A percentile compares a stretch with the other conserved stretches of the same genome.
These are phyloP conservation scores for Synanceia verrucosa DNA, from an alignment of 2,797 vertebrate genomes.

Conservation along the genomic window DNA sequence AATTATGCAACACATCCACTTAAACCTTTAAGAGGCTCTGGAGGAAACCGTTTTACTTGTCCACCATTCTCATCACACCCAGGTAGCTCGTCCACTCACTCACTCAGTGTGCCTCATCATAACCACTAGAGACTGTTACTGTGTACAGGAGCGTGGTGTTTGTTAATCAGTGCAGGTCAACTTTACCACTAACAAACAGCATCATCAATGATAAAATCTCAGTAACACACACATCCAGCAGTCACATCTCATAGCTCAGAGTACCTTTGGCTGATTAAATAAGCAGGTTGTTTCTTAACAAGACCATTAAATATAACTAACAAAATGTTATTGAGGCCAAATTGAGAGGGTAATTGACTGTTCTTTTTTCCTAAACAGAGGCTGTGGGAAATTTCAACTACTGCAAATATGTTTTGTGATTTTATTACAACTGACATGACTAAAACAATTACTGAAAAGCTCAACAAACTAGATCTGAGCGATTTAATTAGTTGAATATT, in stretches of 20 bases:
- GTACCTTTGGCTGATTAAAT: too few species aligned
- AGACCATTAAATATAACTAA: too few species aligned
- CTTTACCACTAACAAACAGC: not conserved
- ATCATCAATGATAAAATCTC: not conserved
- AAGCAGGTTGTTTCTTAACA: too few species aligned
- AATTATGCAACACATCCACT: constrained; percentile 49
- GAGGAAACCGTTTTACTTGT: constrained; percentile 55
- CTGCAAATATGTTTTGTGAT: not conserved
- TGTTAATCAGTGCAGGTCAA: not conserved
- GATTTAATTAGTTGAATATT: not conserved
- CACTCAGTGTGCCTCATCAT: constrained; percentile 6
- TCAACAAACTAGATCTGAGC: not conserved
- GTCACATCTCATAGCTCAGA: too few species aligned
- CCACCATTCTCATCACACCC: constrained; percentile 53
- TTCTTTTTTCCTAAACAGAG: not conserved
- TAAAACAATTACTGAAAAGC: not conserved
- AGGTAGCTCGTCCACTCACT: constrained; percentile 38
- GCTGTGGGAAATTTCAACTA: not conserved
- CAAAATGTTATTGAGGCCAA: too few species aligned
- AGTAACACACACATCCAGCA: too few species aligned
- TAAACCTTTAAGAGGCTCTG: constrained; percentile 51
- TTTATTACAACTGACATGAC: not conserved
- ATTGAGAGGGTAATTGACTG: not conserved
- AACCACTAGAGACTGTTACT: constrained; percentile 28
- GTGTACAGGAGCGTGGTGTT: constrained; percentile 11